Conservation (phyloP, 2,888 invertebrate genomes). For the Eurytoma adleriae region DNA sequence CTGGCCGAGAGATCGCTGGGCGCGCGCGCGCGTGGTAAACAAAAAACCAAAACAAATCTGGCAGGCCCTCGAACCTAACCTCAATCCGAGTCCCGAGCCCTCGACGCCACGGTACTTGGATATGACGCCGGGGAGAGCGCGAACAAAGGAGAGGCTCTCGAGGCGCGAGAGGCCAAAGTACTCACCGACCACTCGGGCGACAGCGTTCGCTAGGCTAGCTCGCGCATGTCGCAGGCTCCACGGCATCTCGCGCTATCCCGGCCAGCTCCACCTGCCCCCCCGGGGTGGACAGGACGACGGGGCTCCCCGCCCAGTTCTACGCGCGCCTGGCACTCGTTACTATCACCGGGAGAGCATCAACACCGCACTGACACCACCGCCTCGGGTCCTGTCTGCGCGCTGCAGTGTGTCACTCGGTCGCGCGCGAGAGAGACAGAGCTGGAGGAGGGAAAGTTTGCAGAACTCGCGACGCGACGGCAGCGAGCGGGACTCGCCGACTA, state of each 20-base stretch:
- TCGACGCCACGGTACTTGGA: too few relatives aligned
- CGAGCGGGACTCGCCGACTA: conserved; percentile 43
- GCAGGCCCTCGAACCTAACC: too few relatives aligned
- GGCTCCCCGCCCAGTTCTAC: neutral
- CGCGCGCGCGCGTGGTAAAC: too few relatives aligned
- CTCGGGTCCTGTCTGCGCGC: neutral
- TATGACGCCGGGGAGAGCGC: too few relatives aligned
- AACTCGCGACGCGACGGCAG: conserved; percentile 11
- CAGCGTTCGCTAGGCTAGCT: conserved; percentile 23
- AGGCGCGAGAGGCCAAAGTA: neutral
- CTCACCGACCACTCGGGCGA: conserved; percentile 15
- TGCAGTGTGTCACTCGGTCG: neutral
- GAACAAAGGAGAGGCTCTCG: too few relatives aligned
- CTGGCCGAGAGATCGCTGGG: too few relatives aligned
- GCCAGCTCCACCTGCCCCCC: neutral
- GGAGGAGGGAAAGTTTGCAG: neutral
- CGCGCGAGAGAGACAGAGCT: neutral
- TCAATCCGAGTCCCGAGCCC: too few relatives aligned
- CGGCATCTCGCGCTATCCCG: conserved; percentile 39
- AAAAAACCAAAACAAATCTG: too few relatives aligned
- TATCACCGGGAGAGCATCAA: conserved; percentile 1
- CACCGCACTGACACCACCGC: neutral
- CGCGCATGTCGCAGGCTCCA: conserved; percentile 30
- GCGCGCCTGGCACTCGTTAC: neutral
- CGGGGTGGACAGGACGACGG: neutral